Evolutionary conservation across 2,888 invertebrate genomes (phyloP), one percentile per base, ranked within the genome.

Genomic region (Pandemis heparana): DNA sequence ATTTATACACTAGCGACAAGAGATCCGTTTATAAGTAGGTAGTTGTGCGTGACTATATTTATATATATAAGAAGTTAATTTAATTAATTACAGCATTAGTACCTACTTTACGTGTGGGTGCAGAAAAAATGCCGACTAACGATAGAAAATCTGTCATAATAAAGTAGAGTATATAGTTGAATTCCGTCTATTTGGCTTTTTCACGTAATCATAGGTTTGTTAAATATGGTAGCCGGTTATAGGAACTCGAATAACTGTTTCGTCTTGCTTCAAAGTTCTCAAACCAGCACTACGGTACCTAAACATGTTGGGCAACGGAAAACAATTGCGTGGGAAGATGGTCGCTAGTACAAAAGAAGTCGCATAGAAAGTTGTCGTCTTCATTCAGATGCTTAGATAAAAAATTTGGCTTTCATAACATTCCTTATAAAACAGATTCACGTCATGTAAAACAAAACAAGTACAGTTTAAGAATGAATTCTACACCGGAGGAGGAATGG

Each of bases 291-390:
- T n/a, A 16, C 53, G 53, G 53, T 76, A 75, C 64, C 73, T 77
- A 78, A 69, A 73, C 80, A 77, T 75, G 79, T 75, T 82, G 80
- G 77, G 79, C 78, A 78, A 79, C 80, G 79, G 79, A 85, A 83
- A 84, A 88, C 85, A 86, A 86, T 85, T 83, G 90, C 87, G 91
- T 92, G 90, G 91, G 92, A 90, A 88, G 87, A 83, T 76, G 79
- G 75, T 79, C 78, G 82, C 75, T 79, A 78, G 81, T 79, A 89
- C 85, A 87, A 86, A 87, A 87, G 88, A 87, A 80, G 81, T 76
- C 77, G 72, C 71, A 81, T 82, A 84, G 83, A 86, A 86, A 87
- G 85, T 82, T 81, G 81, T 80, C 79, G 76, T 76, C 77, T 79
- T 80, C 80, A 75, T 71, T 80, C 59, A 23, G 65, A 65, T 60